Conservation (phyloP, 2,888 invertebrate species). For the Chymomyza caudatula region DNA sequence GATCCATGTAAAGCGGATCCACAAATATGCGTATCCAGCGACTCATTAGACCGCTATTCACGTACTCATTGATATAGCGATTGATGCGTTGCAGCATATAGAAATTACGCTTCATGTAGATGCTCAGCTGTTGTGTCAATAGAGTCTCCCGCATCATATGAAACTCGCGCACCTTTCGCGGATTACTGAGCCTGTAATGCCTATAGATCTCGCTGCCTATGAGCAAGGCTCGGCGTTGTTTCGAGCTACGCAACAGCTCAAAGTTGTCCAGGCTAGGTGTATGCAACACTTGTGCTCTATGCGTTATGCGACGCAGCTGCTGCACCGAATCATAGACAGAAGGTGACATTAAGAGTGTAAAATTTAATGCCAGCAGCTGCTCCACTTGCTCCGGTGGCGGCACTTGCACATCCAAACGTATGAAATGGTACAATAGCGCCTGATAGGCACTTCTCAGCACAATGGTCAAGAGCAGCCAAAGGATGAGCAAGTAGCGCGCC, state of each 20-base stretch:
- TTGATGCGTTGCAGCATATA: conserved; percentile 39
- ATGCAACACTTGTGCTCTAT: conserved; percentile 32
- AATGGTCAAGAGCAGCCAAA: conserved; percentile 52
- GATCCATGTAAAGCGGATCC: background rate
- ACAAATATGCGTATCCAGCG: conserved; percentile 37
- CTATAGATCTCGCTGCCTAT: conserved; percentile 48
- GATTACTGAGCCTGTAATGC: conserved; percentile 33
- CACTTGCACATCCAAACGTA: conserved; percentile 37
- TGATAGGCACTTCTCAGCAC: conserved; percentile 60
- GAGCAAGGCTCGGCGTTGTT: conserved; percentile 37
- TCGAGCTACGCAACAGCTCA: conserved; percentile 24
- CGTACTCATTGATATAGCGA: conserved; percentile 32
- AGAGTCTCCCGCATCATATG: conserved; percentile 42
- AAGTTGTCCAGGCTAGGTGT: conserved; percentile 36
- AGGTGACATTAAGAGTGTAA: conserved; percentile 38
- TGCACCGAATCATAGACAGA: conserved; percentile 16
- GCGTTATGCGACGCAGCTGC: conserved; percentile 21
- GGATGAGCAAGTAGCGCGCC: conserved; percentile 53
- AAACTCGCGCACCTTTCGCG: conserved; percentile 17
- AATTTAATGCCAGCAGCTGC: conserved; percentile 28
- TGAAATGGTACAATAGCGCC: conserved; percentile 49
- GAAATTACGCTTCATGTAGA: conserved; percentile 54
- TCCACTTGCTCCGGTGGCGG: conserved; percentile 38
- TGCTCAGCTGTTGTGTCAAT: conserved; percentile 50
- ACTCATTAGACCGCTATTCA: conserved; percentile 39